Evolutionary conservation across 2,888 invertebrate species (phyloP).

Genomic region (Anaspis maculata): DNA sequence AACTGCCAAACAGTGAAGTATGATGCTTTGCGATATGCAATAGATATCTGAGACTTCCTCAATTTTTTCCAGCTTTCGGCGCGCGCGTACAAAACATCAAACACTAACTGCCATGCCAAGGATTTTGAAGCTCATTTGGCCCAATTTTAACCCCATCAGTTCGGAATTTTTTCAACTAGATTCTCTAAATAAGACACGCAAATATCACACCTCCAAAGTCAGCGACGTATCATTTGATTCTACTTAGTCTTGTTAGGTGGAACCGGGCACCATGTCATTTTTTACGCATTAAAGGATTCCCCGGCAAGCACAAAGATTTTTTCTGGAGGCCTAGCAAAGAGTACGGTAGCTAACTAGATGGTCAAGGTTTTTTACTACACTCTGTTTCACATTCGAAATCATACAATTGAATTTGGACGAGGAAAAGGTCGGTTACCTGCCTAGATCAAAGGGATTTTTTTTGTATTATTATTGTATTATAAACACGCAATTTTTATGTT

Average conservation of each 20-base stretch:
- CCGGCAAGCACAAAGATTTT: constrained; percentile 9
- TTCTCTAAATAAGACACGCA: constrained; percentile 16
- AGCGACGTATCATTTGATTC: constrained; percentile 35
- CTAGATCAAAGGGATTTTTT: constrained; percentile 4
- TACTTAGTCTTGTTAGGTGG: constrained; percentile 27
- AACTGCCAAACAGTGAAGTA: too few relatives aligned
- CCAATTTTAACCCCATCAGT: too few relatives aligned
- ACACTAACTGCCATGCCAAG: too few relatives aligned
- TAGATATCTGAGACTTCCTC: too few relatives aligned
- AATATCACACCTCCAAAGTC: constrained; percentile 27
- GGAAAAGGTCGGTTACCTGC: constrained; percentile 8
- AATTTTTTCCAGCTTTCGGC: too few relatives aligned
- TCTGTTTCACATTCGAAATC: too few relatives aligned
- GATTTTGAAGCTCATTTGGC: too few relatives aligned
- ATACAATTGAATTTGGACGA: too few relatives aligned
- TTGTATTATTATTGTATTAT: too few relatives aligned
- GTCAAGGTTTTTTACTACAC: constrained; percentile 4
- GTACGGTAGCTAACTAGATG: constrained; percentile 7
- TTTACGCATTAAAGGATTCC: constrained; percentile 21
- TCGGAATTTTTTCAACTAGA: too few relatives aligned
- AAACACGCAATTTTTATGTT: constrained; percentile 8
- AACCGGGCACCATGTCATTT: constrained; percentile 21
- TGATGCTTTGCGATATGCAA: too few relatives aligned
- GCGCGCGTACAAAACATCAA: too few relatives aligned
- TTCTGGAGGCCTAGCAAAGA: not conserved